phyloP scores from a whole-genome alignment of 2,888 invertebrate genomes.

The Pammene aurita region DNA sequence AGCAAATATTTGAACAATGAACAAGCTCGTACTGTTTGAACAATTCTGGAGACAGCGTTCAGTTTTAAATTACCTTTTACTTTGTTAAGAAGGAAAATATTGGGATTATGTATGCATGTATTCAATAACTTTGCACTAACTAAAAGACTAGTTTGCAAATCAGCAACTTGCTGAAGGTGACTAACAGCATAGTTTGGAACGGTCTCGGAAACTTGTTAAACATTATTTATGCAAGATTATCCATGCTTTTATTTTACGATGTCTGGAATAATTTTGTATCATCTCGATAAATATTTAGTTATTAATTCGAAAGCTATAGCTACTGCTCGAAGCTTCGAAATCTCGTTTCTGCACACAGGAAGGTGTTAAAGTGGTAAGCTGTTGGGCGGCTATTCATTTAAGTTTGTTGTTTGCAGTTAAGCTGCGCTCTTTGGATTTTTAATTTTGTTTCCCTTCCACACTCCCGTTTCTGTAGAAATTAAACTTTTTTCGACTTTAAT shows the following conservation, averaged over 20 bases:
- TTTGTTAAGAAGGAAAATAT: constrained; percentile 18
- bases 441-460: constrained; percentile 28
- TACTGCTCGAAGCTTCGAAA: constrained; percentile 13
- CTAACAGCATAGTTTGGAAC: constrained; percentile 16
- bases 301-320: too few relatives aligned
- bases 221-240: constrained; percentile 14
- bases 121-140: constrained; percentile 19
- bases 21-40: constrained; percentile 14
- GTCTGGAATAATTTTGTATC: neutral
- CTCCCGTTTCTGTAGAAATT: constrained; percentile 8
- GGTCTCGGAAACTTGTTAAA: constrained; percentile 4
- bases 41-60: neutral
- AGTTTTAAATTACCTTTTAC: constrained; percentile 17
- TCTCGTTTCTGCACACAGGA: constrained; percentile 17
- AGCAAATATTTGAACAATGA: constrained; percentile 24
- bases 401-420: constrained; percentile 39
- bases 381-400: constrained; percentile 35
- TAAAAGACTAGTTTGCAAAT: constrained; percentile 16
- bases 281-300: too few relatives aligned
- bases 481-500: constrained; percentile 25
- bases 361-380: constrained; percentile 37
- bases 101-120: constrained; percentile 18
- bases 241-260: neutral
- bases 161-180: constrained; percentile 19
- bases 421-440: constrained; percentile 29